Base-by-base conservation (phyloP, 2,797 vertebrate species). In the Halcyon leucocephala region DNA sequence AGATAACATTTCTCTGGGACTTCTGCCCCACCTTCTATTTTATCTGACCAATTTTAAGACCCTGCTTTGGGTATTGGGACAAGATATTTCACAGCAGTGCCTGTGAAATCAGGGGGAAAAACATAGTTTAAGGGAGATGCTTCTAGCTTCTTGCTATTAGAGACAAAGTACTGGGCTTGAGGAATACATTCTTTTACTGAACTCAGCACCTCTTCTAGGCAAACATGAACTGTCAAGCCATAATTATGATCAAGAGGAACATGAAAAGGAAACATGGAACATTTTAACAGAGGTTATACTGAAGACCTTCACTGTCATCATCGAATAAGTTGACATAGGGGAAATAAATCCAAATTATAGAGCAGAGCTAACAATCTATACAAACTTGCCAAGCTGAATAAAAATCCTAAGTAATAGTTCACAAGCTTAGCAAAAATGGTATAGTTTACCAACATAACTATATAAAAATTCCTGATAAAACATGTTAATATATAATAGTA, bases 11-110 rank as follows among this genome's bases (percentile, higher is more conserved):
- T 86, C 54, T 76, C 54, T 31, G 17, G 5, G 31, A 29, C 7
- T 12, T 44, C 2, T 1, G 0, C 0, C 0, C 10, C 10, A 3
- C 31, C 10, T 10, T 3, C 5, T 15, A 41, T 25, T 52, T 78
- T n/a, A 66, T 89, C 35, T 24, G 46, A 65, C 24, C 71, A 67
- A 16, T 88, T 91, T 71, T 39, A 89, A 84, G 54, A 16, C 39
- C 10, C 12, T 61, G 54, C 7, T 83, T 94, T 80, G 89, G 31
- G 48, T 72, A 24, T 54, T 61, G 57, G 26, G 54, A 44, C 72
- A 91, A 65, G 15, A 6, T 29, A 79, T n/a, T 64, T 78, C 57
- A 76, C 21, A 90, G 66, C 8, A 73, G 26, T 57, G 69, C 29
- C 71, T 57, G 42, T 33, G 64, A 91, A 93, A 73, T 52, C 31